A percentile compares a stretch with the other conserved stretches of the same genome.
Conservation (phyloP, 2,113 vertebrate genomes). For the Phrynosoma blainvillii region DNA sequence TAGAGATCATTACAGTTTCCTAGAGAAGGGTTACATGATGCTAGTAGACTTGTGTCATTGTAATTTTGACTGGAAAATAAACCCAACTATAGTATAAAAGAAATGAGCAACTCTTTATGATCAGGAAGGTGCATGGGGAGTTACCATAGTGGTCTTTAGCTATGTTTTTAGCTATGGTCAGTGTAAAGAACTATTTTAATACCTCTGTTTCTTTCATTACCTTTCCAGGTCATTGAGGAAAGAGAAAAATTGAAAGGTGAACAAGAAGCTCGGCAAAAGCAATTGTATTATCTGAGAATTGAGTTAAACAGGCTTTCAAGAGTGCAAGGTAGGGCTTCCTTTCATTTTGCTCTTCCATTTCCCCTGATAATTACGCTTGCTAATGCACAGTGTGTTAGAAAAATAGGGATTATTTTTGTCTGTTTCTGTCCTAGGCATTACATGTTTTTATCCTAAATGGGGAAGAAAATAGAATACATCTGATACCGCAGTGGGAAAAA, state of each 20-base stretch:
- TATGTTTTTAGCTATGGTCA: conserved; percentile 12
- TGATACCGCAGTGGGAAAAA: not conserved
- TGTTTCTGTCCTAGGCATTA: conserved; percentile 1
- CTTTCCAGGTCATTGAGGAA: conserved; percentile 89
- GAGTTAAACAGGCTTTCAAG: conserved; percentile 92
- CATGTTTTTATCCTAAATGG: conserved; percentile 32
- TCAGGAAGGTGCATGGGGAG: not conserved
- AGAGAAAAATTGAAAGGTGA: conserved; percentile 87
- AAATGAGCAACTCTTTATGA: not conserved
- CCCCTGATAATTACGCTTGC: not conserved
- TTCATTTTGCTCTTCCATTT: not conserved
- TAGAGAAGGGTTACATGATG: not conserved
- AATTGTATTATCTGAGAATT: conserved; percentile 90
- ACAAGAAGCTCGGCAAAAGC: conserved; percentile 84
- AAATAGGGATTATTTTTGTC: not conserved
- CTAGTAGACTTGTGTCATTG: not conserved
- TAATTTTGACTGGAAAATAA: not conserved
- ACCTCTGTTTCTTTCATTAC: conserved; percentile 50
- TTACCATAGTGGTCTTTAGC: not conserved
- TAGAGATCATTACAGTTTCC: not conserved
- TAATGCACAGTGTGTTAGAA: not conserved
- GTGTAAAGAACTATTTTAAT: conserved; percentile 45
- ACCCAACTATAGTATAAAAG: not conserved
- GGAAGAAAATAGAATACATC: not conserved
- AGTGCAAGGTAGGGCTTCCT: conserved; percentile 86